Conservation (phyloP, 2,113 vertebrate genomes). For the Sinocyclocheilus rhinocerous region DNA sequence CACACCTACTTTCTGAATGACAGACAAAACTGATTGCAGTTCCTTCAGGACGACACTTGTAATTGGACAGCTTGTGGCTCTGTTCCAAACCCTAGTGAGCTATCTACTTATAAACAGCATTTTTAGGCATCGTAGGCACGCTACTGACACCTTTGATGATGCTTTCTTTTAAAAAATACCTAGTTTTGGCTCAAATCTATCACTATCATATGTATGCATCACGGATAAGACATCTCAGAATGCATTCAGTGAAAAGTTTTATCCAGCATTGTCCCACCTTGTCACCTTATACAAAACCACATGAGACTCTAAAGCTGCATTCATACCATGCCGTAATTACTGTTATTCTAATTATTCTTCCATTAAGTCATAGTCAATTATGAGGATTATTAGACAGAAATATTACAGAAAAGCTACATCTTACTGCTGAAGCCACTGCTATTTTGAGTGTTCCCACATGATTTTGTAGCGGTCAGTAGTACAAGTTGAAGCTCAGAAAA, state of each 20-base stretch:
- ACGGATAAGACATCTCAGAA: constrained; percentile 4
- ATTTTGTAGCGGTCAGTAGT: neutral
- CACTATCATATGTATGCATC: neutral
- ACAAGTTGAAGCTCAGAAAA: neutral
- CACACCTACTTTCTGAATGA: constrained; percentile 9
- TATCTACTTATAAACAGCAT: neutral
- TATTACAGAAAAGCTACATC: neutral
- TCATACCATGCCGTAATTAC: no score
- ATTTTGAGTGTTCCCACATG: neutral
- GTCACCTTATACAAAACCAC: neutral
- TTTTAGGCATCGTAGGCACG: neutral
- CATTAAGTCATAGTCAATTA: neutral
- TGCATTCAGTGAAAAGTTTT: neutral
- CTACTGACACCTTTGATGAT: neutral
- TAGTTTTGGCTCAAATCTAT: neutral
- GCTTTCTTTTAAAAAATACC: neutral
- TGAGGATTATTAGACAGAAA: neutral
- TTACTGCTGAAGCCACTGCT: neutral
- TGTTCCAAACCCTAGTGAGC: constrained; percentile 4
- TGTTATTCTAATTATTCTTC: neutral
- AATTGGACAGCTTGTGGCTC: constrained; percentile 13
- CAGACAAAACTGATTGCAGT: neutral
- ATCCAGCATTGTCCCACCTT: neutral
- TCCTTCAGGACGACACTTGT: neutral
- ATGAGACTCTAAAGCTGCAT: neutral